Conservation (phyloP, 2,113 vertebrate genomes). For the Lamprologus speciosus region DNA sequence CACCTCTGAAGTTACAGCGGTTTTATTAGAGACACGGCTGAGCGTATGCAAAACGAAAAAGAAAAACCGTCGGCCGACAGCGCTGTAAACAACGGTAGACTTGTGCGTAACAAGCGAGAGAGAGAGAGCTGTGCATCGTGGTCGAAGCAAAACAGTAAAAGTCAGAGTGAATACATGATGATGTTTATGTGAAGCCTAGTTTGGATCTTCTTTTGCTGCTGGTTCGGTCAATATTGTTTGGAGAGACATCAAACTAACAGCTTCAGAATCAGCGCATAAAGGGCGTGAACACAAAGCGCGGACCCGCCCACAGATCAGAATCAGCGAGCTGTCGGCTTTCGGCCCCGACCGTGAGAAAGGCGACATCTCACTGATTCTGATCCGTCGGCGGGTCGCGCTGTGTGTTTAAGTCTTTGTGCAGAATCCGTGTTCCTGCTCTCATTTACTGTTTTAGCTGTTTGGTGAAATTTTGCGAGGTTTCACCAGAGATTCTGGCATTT, state of each 20-base stretch:
- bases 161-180: rapidly evolving
- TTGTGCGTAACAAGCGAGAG: too few relatives aligned
- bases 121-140: too few relatives aligned
- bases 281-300: rapidly evolving
- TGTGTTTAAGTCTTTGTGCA: rapidly evolving
- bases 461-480: rapidly evolving
- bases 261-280: too few relatives aligned
- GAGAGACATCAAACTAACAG: too few relatives aligned
- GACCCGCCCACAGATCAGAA: rapidly evolving
- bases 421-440: too few relatives aligned
- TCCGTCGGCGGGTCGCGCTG: rapidly evolving
- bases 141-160: too few relatives aligned
- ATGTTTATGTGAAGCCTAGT: rapidly evolving
- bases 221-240: rapidly evolving
- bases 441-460: rapidly evolving
- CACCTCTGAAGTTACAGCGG: rapidly evolving
- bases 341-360: rapidly evolving
- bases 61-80: too few relatives aligned
- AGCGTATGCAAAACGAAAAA: rapidly evolving
- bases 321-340: too few relatives aligned
- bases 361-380: rapidly evolving
- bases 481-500: rapidly evolving
- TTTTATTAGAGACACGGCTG: too few relatives aligned
- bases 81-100: too few relatives aligned
- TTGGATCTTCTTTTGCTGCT: too few relatives aligned